These are phyloP conservation scores for Oreochromis spilurus DNA, from an alignment of 2,113 vertebrate genomes.

Conservation along the genomic window DNA sequence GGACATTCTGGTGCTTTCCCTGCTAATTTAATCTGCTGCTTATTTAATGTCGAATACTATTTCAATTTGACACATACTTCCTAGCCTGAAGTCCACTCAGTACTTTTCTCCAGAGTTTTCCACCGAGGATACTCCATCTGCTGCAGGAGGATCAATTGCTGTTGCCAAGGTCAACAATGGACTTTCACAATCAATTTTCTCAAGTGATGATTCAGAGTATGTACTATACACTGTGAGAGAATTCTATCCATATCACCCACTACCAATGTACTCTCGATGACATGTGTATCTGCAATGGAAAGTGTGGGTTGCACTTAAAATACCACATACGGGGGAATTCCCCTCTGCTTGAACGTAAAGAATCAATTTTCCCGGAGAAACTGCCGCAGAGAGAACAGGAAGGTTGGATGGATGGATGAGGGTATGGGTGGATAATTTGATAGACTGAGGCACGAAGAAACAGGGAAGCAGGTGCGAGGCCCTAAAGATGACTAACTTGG, in stretches of 20 bases:
- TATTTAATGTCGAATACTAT: neutral
- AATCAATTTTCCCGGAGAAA: slow-evolving; percentile 8
- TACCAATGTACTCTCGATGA: neutral
- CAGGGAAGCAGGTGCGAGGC: neutral
- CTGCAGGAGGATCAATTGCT: neutral
- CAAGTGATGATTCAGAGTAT: neutral
- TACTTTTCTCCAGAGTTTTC: neutral
- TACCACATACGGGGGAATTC: neutral
- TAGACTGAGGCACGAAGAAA: neutral
- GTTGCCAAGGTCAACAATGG: neutral
- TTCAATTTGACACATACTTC: neutral
- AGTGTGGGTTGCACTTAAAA: neutral
- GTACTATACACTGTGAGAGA: neutral
- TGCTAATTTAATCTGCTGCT: neutral
- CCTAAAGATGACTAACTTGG: slow-evolving; percentile 31
- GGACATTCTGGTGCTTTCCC: rapidly evolving
- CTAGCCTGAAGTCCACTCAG: neutral
- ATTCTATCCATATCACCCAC: neutral
- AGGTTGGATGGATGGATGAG: neutral
- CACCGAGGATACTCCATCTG: neutral
- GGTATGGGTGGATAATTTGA: neutral
- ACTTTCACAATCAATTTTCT: neutral
- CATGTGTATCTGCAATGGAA: neutral
- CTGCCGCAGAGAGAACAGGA: neutral
- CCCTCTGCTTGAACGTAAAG: neutral